Conservation (phyloP, 2,797 vertebrate species). For the Enteromius fasciolatus region DNA sequence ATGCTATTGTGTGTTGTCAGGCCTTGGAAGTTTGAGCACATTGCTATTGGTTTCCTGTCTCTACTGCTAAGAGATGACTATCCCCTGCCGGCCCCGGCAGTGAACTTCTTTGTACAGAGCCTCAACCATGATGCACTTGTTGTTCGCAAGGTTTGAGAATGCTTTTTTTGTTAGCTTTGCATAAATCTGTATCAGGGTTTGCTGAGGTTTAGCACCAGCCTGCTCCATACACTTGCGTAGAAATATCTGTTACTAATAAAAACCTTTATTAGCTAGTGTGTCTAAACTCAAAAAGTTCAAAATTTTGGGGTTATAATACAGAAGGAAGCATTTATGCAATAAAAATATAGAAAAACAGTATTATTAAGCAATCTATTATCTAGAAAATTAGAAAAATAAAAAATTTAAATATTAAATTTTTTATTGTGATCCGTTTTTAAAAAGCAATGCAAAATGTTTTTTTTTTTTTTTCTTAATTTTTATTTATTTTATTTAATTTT, state of each 20-base stretch:
- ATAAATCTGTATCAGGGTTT: not conserved
- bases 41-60: constrained; percentile 90
- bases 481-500: no score
- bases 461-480: not conserved
- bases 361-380: not conserved
- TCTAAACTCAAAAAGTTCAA: no score
- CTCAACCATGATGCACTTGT: constrained; percentile 94
- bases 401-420: no score
- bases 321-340: not conserved
- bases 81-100: constrained; percentile 85
- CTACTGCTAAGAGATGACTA: constrained; percentile 92
- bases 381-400: no score
- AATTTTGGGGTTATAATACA: not conserved
- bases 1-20: constrained; percentile 66
- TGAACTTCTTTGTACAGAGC: constrained; percentile 90
- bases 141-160: constrained; percentile 86
- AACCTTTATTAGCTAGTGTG: not conserved
- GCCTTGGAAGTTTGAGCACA: constrained; percentile 98
- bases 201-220: not conserved
- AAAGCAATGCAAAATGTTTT: not conserved
- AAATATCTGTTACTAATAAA: not conserved
- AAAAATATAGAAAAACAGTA: not conserved
- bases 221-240: not conserved
- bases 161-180: not conserved
- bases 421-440: not conserved